Percentiles rank a stretch among this genome's conserved stretches.
phyloP scores from a whole-genome alignment of 2,797 vertebrate genomes.

The Peromyscus melanophrys region DNA sequence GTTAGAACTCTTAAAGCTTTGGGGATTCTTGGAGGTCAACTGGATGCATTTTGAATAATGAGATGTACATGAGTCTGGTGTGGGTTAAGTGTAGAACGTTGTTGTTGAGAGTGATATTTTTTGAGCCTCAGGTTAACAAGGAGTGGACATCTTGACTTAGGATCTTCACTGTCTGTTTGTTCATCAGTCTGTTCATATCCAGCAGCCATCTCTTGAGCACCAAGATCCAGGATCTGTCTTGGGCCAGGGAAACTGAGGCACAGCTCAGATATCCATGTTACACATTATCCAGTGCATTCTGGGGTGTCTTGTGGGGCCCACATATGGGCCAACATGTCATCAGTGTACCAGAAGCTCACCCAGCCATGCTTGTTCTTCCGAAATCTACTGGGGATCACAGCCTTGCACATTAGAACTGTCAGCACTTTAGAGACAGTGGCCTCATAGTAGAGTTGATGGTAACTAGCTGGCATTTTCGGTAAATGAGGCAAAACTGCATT shows the following conservation, averaged over 20 bases:
- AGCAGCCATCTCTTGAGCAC: not conserved
- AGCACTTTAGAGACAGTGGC: not conserved
- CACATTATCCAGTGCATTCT: no score
- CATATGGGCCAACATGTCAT: not conserved
- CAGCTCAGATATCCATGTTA: not conserved
- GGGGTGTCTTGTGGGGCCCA: no score
- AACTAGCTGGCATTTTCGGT: not conserved
- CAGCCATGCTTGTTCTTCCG: not conserved
- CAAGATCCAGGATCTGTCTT: not conserved
- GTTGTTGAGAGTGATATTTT: not conserved
- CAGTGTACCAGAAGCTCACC: not conserved
- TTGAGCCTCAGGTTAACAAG: no score
- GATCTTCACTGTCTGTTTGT: not conserved
- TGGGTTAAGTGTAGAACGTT: no score
- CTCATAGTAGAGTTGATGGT: no score
- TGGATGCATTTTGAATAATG: not conserved
- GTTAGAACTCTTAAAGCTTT: not conserved
- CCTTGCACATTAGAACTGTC: not conserved
- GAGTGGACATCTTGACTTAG: not conserved
- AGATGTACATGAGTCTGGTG: not conserved
- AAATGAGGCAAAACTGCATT: no score
- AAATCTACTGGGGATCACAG: not conserved
- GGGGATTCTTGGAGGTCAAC: not conserved
- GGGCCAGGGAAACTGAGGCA: not conserved
- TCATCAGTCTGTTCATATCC: no score